These are phyloP conservation scores for Margarornis squamiger DNA, from an alignment of 2,797 vertebrate genomes.

Conservation along the genomic window DNA sequence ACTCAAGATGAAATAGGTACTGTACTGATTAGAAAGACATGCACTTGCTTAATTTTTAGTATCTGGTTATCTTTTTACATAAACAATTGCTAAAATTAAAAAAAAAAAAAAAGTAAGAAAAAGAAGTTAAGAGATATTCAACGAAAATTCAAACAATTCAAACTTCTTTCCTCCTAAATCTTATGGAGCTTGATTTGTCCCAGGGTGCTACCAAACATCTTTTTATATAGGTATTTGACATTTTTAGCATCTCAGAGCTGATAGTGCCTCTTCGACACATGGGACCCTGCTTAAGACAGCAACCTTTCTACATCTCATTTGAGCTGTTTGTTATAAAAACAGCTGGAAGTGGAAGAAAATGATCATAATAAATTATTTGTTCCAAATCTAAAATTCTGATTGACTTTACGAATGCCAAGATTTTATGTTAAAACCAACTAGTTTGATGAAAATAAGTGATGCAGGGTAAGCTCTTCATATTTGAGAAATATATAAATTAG, in stretches of 20 bases:
- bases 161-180: background rate
- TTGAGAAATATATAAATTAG: background rate
- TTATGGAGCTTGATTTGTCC: background rate
- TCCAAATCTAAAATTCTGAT: background rate
- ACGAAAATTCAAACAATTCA: background rate
- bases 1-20: slow-evolving; percentile 58
- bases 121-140: background rate
- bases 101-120: background rate
- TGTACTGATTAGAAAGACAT: background rate
- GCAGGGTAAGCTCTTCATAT: background rate
- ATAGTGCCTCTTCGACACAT: background rate
- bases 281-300: background rate
- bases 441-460: background rate
- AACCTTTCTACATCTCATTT: background rate
- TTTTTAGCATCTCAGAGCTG: background rate
- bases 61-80: background rate
- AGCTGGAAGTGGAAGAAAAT: background rate
- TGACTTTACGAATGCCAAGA: background rate
- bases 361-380: background rate
- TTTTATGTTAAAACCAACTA: background rate
- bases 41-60: background rate
- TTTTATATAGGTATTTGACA: background rate
- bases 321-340: background rate
- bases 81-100: background rate
- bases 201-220: background rate